phyloP scores from a whole-genome alignment of 2,888 invertebrate genomes.

The Rhorus exstirpatorius region DNA sequence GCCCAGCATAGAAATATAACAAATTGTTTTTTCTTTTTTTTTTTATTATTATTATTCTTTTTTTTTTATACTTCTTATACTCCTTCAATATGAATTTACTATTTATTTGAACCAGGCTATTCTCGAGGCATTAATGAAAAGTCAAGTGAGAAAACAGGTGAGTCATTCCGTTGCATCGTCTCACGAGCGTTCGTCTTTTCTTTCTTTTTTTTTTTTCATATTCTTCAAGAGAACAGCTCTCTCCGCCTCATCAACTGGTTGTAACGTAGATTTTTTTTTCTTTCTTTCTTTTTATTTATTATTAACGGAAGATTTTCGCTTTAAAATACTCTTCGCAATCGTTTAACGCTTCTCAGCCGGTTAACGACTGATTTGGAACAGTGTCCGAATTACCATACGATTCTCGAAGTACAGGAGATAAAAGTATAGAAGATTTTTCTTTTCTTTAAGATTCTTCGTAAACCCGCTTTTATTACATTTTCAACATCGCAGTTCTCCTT shows the following conservation, averaged over 20 bases:
- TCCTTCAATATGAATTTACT: slow-evolving; percentile 84
- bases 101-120: slow-evolving; percentile 77
- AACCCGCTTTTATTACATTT: slow-evolving; percentile 61
- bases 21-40: slow-evolving; percentile 80
- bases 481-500: slow-evolving; percentile 59
- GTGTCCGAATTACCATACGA: slow-evolving; percentile 69
- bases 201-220: slow-evolving; percentile 24
- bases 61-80: slow-evolving; percentile 71
- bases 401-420: slow-evolving; percentile 74
- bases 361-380: slow-evolving; percentile 62
- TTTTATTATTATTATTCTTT: slow-evolving; percentile 71
- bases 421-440: slow-evolving; percentile 75
- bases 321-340: slow-evolving; percentile 69
- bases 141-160: slow-evolving; percentile 83
- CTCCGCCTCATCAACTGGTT: slow-evolving; percentile 70
- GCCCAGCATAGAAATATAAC: slow-evolving; percentile 86
- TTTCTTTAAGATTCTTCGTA: slow-evolving; percentile 71
- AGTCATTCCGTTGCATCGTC: slow-evolving; percentile 82
- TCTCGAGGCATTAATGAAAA: slow-evolving; percentile 76
- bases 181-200: slow-evolving; percentile 74
- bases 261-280: slow-evolving; percentile 67
- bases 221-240: slow-evolving; percentile 75
- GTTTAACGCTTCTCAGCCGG: slow-evolving; percentile 54
- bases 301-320: slow-evolving; percentile 69
- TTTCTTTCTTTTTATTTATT: slow-evolving; percentile 61